Evolutionary conservation across 2,888 invertebrate species (phyloP).

Genomic region (Cerastoderma edule): DNA sequence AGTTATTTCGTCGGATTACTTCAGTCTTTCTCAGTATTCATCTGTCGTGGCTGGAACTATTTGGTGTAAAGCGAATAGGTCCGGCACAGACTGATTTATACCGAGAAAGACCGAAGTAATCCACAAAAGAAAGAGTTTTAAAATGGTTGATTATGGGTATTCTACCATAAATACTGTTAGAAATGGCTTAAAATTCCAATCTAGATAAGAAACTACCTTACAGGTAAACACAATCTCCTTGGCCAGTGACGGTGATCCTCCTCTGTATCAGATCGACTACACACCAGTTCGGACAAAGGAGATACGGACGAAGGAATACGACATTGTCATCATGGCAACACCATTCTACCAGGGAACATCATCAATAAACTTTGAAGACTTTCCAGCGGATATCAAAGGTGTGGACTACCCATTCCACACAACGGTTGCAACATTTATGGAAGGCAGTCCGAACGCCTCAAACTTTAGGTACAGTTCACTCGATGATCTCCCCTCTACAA

Average conservation of each 20-base stretch:
- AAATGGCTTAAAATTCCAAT: too few species aligned
- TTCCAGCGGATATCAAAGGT: constrained; percentile 74
- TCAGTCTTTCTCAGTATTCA: too few species aligned
- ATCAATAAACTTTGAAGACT: constrained; percentile 85
- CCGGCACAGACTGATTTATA: too few species aligned
- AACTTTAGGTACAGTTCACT: constrained; percentile 83
- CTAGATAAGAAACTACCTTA: too few species aligned
- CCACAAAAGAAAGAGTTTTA: too few species aligned
- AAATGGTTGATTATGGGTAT: too few species aligned
- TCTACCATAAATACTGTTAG: too few species aligned
- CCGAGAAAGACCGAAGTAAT: too few species aligned
- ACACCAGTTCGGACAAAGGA: constrained; percentile 42
- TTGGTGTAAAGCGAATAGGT: too few species aligned
- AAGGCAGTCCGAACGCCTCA: constrained; percentile 85
- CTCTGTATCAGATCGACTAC: constrained; percentile 72
- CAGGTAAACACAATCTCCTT: constrained; percentile 63
- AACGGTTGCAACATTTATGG: constrained; percentile 86
- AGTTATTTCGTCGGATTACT: too few species aligned
- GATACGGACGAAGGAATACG: constrained; percentile 82
- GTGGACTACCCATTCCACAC: constrained; percentile 84
- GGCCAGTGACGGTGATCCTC: constrained; percentile 63
- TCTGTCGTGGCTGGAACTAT: too few species aligned
- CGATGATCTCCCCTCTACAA: constrained; percentile 79
- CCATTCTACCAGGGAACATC: constrained; percentile 84
- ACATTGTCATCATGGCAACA: constrained; percentile 86